phyloP scores from a whole-genome alignment of 2,888 invertebrate genomes.

The Eupithecia insigniata region DNA sequence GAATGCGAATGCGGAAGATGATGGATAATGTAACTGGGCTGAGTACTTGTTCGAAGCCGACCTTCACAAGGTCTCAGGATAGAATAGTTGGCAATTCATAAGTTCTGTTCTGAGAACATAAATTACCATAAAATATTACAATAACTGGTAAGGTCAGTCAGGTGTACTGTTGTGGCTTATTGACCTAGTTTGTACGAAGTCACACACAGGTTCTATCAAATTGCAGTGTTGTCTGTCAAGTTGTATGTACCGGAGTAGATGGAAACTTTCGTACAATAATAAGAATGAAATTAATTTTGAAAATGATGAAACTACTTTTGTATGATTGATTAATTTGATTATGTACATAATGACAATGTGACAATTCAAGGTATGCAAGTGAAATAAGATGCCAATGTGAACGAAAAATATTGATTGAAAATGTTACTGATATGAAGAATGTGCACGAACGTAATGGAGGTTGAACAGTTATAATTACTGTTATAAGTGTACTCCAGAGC shows the following conservation, averaged over 20 bases:
- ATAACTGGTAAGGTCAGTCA: not conserved
- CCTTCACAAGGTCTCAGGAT: slow-evolving; percentile 48
- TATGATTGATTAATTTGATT: not conserved
- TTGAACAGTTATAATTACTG: too few species aligned
- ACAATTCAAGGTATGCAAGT: too few species aligned
- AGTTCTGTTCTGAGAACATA: slow-evolving; percentile 4
- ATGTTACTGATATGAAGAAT: not conserved
- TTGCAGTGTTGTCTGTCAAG: not conserved
- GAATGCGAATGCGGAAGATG: slow-evolving; percentile 42
- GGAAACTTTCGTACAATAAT: not conserved
- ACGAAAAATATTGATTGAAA: not conserved
- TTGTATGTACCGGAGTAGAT: not conserved
- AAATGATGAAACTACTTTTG: not conserved
- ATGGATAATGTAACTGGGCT: slow-evolving; percentile 44
- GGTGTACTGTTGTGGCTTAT: slow-evolving; percentile 1
- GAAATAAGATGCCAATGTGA: not conserved
- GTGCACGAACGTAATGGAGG: not conserved
- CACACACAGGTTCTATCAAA: not conserved
- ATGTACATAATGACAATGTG: too few species aligned
- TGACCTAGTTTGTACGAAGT: not conserved
- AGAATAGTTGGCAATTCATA: slow-evolving; percentile 38
- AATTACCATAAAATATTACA: not conserved
- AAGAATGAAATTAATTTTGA: not conserved
- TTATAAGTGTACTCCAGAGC: not conserved
- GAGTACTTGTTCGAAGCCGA: slow-evolving; percentile 39